Conservation (phyloP, 2,888 invertebrate species). For the Erebia aethiops region DNA sequence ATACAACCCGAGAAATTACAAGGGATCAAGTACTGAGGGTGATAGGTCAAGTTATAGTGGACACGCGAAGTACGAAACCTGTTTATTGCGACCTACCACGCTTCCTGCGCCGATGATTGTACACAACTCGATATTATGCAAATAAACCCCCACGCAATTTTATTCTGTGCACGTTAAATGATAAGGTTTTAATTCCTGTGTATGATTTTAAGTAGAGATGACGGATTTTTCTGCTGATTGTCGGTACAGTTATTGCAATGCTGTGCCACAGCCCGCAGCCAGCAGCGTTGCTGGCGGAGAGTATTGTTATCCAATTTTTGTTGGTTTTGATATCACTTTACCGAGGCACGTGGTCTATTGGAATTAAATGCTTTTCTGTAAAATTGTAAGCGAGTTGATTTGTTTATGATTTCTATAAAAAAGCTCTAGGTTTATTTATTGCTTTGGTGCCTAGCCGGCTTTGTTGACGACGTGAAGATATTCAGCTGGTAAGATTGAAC, state of each 20-base stretch:
- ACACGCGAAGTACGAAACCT: conserved; percentile 54
- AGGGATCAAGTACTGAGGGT: conserved; percentile 24
- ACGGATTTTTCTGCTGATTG: conserved; percentile 15
- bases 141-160: conserved; percentile 30
- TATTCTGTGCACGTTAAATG: conserved; percentile 9
- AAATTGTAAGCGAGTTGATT: conserved; percentile 12
- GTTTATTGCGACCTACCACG: conserved; percentile 51
- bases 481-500: too few relatives aligned
- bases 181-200: conserved; percentile 32
- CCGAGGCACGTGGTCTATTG: conserved; percentile 35
- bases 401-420: neutral
- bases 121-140: conserved; percentile 32
- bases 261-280: conserved; percentile 32
- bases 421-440: neutral
- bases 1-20: conserved; percentile 18
- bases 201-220: neutral
- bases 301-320: conserved; percentile 37
- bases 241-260: conserved; percentile 44
- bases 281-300: conserved; percentile 30
- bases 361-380: conserved; percentile 18
- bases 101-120: conserved; percentile 45
- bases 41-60: conserved; percentile 51
- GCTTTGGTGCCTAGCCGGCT: neutral
- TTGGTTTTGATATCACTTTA: conserved; percentile 34
- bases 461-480: too few relatives aligned